These are phyloP conservation scores for Lacanobia oleracea DNA, from an alignment of 2,888 invertebrate species.

Conservation along the genomic window DNA sequence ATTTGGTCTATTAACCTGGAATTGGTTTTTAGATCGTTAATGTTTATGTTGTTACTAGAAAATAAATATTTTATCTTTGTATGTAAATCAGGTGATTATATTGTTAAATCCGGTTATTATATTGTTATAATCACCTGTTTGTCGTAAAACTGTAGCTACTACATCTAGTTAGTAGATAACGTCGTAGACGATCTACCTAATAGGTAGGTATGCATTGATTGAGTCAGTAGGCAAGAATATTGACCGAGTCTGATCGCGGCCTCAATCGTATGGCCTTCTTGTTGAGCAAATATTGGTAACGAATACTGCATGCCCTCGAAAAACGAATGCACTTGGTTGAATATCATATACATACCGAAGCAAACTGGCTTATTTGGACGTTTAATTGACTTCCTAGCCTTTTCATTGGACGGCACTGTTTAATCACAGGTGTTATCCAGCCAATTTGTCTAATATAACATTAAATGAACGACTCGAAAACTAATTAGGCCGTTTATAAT, in stretches of 20 bases:
- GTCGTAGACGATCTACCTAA: neutral
- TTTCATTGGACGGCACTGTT: no score
- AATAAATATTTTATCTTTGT: neutral
- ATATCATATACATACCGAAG: no score
- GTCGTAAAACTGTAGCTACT: neutral
- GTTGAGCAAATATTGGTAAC: conserved; percentile 46
- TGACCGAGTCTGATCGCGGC: conserved; percentile 42
- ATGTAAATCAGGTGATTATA: conserved; percentile 12
- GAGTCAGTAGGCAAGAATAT: conserved; percentile 19
- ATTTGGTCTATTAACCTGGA: conserved; percentile 47
- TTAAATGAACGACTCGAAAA: no score
- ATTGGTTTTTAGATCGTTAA: conserved; percentile 19
- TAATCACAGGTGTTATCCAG: no score
- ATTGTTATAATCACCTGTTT: no score
- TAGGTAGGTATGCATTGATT: conserved; percentile 21
- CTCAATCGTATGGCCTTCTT: conserved; percentile 44
- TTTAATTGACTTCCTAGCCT: no score
- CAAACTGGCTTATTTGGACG: no score
- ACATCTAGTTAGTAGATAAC: neutral
- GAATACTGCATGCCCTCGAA: conserved; percentile 34
- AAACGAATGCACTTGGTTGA: conserved; percentile 9
- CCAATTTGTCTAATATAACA: no score
- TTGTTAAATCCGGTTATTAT: conserved; percentile 6
- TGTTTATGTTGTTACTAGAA: conserved; percentile 1
- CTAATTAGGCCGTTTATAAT: no score